Evolutionary conservation across 37 sponge, comb jelly and placozoan genomes (phyloP).

Genomic region (Chondrosia reniformis): DNA sequence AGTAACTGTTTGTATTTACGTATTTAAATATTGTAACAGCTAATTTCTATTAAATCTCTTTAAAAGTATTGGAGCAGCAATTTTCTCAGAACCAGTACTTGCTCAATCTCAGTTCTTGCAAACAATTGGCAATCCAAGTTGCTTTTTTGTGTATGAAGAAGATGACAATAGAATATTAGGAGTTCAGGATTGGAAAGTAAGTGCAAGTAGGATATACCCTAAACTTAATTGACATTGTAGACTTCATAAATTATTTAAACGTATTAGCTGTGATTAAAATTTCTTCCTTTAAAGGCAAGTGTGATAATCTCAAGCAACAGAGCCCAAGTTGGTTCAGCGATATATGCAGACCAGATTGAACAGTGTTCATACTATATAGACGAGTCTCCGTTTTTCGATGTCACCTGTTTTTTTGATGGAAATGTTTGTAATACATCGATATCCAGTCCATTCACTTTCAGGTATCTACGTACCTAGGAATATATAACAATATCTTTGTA

Average conservation of each 20-base stretch:
- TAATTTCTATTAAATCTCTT: neutral
- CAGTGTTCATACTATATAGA: neutral
- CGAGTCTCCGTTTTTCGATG: too few species aligned
- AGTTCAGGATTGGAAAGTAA: neutral
- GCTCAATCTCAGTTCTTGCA: neutral
- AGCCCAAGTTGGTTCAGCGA: constrained; percentile 3
- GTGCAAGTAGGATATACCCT: too few species aligned
- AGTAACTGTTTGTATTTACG: too few species aligned
- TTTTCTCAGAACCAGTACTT: constrained; percentile 12
- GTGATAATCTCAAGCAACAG: constrained; percentile 6
- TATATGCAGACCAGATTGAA: constrained; percentile 1
- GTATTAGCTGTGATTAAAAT: too few species aligned
- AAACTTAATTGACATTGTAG: too few species aligned
- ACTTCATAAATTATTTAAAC: too few species aligned
- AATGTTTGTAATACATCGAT: too few species aligned
- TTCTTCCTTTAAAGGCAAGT: too few species aligned
- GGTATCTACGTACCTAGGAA: too few species aligned
- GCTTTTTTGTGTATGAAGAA: constrained; percentile 1
- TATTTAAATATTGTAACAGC: neutral
- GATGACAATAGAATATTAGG: neutral
- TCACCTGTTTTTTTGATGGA: too few species aligned
- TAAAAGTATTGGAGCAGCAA: constrained; percentile 3
- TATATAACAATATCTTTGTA: too few species aligned
- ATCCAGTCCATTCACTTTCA: too few species aligned
- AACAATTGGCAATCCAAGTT: neutral